A percentile compares a stretch with the other conserved stretches of the same genome.
Conservation (phyloP, 1,140 invertebrate genomes). For the Pomacea maculata region DNA sequence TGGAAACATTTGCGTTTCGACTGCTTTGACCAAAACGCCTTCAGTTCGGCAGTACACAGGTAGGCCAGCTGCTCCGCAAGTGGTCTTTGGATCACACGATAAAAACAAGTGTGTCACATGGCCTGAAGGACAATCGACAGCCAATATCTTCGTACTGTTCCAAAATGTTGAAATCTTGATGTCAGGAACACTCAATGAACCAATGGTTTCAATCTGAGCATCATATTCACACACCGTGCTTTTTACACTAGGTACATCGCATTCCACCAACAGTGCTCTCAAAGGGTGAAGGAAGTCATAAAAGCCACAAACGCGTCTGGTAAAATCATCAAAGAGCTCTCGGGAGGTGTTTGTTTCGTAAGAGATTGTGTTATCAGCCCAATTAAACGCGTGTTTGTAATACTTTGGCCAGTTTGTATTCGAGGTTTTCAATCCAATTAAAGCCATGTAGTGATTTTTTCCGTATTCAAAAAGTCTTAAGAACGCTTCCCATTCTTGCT, state of each 20-base stretch:
- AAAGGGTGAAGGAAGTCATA: background rate
- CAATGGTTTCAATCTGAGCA: background rate
- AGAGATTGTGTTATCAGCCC: slow-evolving; percentile 4
- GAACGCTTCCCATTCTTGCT: slow-evolving; percentile 1
- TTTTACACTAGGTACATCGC: background rate
- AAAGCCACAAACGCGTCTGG: background rate
- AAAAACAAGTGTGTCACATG: slow-evolving; percentile 7
- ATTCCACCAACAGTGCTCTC: background rate
- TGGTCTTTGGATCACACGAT: slow-evolving; percentile 7
- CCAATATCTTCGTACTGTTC: background rate
- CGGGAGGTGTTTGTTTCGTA: background rate
- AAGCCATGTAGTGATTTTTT: background rate
- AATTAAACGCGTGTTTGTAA: slow-evolving; percentile 7
- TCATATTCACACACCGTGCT: background rate
- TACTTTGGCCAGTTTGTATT: background rate
- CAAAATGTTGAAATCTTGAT: background rate
- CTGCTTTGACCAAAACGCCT: background rate
- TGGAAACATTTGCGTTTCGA: background rate
- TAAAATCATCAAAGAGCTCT: background rate
- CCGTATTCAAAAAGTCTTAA: background rate
- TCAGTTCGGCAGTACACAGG: background rate
- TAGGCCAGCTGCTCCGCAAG: background rate
- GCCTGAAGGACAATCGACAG: background rate
- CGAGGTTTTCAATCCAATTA: background rate
- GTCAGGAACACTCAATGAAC: background rate